Evolutionary conservation across 2,888 invertebrate species (phyloP).

Genomic region (Caenorhabditis sinica): DNA sequence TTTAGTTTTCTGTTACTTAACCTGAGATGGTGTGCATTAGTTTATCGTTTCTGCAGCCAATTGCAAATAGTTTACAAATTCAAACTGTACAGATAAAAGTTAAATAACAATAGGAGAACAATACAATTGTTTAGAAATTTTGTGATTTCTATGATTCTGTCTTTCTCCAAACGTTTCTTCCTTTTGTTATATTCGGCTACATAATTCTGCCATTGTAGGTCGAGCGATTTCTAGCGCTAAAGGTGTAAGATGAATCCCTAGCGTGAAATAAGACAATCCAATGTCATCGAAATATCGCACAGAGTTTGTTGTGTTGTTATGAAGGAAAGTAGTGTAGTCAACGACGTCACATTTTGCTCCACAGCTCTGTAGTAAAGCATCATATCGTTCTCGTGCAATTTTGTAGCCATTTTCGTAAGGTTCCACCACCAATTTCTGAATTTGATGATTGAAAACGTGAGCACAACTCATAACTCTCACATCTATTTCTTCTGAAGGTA

Average conservation of each 20-base stretch:
- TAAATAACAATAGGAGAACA: no score
- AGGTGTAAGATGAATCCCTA: constrained; percentile 9
- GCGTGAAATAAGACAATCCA: constrained; percentile 22
- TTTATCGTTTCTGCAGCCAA: no score
- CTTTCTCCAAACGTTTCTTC: no score
- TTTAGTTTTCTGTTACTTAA: no score
- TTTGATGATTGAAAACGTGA: background rate
- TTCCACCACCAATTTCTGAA: constrained; percentile 9
- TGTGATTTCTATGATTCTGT: no score
- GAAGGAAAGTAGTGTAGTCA: background rate
- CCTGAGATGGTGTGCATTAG: no score
- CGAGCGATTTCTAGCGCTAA: constrained; percentile 11
- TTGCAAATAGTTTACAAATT: no score
- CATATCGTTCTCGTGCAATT: background rate
- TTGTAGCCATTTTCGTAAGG: background rate
- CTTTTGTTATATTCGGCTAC: background rate
- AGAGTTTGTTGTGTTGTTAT: background rate
- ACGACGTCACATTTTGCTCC: background rate
- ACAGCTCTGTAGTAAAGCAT: background rate
- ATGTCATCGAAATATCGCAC: constrained; percentile 25
- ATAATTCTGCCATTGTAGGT: background rate
- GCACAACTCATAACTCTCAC: background rate
- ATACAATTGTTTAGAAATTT: no score
- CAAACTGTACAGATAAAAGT: no score
- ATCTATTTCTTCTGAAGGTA: background rate